Percentiles rank a stretch among this genome's conserved stretches.
These are phyloP conservation scores for Alentia gelatinosa DNA, from an alignment of 2,888 invertebrate species.

Conservation along the genomic window DNA sequence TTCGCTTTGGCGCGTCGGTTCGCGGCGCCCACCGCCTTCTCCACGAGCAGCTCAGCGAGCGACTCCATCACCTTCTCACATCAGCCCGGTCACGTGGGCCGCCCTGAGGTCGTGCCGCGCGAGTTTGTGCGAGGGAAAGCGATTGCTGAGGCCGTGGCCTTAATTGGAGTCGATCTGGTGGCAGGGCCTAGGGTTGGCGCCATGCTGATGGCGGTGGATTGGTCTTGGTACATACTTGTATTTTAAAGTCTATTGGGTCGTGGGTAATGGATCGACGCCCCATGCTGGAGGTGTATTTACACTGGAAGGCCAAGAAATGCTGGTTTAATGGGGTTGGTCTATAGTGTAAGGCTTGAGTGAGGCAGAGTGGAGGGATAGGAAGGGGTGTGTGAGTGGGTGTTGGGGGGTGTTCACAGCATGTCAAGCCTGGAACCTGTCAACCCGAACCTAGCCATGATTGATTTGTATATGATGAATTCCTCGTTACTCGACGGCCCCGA, in stretches of 20 bases:
- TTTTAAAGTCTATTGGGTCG: not conserved
- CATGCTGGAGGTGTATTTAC: not conserved
- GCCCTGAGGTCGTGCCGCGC: not conserved
- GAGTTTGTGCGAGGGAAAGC: not conserved
- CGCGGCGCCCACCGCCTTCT: not conserved
- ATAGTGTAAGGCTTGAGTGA: not conserved
- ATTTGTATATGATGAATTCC: slow-evolving; percentile 47
- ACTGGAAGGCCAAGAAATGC: not conserved
- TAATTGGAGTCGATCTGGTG: not conserved
- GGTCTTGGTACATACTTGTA: not conserved
- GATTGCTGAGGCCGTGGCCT: not conserved
- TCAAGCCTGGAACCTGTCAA: slow-evolving; percentile 9
- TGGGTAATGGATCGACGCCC: not conserved
- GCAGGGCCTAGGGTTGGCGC: not conserved
- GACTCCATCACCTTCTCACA: not conserved
- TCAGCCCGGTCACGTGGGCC: not conserved
- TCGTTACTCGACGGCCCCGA: not conserved
- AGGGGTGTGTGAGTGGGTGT: not conserved
- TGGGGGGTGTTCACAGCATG: not conserved
- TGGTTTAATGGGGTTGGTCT: not conserved
- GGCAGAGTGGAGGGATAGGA: not conserved
- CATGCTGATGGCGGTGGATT: not conserved
- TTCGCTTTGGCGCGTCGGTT: slow-evolving; percentile 2
- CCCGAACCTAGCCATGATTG: slow-evolving; percentile 3
- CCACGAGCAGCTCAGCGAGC: not conserved